phyloP scores from a whole-genome alignment of 2,797 vertebrate genomes.

The Microctenopoma stevenorrisi region DNA sequence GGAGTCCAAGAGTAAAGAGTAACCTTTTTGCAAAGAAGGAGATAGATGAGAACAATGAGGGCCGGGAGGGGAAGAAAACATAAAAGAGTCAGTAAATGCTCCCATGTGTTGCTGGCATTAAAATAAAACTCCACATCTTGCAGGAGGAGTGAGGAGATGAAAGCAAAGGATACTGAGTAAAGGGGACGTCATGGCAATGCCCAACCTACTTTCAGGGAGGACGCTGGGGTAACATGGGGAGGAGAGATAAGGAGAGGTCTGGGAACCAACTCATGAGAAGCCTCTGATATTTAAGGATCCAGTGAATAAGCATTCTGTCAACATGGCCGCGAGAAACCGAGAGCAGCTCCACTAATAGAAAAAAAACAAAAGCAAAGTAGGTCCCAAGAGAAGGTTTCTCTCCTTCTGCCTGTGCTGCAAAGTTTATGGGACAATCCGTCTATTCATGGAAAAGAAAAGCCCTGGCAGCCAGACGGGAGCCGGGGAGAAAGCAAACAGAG shows the following conservation, averaged over 20 bases:
- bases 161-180: slow-evolving; percentile 21
- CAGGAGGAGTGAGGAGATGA: slow-evolving; percentile 31
- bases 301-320: slow-evolving; percentile 24
- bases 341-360: slow-evolving; percentile 44
- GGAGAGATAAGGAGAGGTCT: neutral
- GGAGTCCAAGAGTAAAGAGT: neutral
- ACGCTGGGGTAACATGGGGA: slow-evolving; percentile 5
- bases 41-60: slow-evolving; percentile 20
- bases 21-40: neutral
- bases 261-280: neutral
- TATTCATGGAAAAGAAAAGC: slow-evolving; percentile 59
- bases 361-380: slow-evolving; percentile 49
- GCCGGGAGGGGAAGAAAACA: slow-evolving; percentile 14
- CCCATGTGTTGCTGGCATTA: slow-evolving; percentile 37
- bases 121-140: slow-evolving; percentile 18
- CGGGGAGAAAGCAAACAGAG: slow-evolving; percentile 23
- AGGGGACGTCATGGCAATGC: slow-evolving; percentile 1
- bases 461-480: slow-evolving; percentile 60
- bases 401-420: slow-evolving; percentile 50
- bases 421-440: slow-evolving; percentile 59
- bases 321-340: slow-evolving; percentile 33
- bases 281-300: slow-evolving; percentile 37
- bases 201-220: neutral
- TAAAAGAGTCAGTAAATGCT: slow-evolving; percentile 39
- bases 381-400: slow-evolving; percentile 21